Base-by-base conservation (phyloP, 2,888 invertebrate genomes). In the Pseudolycoriella hygida region DNA sequence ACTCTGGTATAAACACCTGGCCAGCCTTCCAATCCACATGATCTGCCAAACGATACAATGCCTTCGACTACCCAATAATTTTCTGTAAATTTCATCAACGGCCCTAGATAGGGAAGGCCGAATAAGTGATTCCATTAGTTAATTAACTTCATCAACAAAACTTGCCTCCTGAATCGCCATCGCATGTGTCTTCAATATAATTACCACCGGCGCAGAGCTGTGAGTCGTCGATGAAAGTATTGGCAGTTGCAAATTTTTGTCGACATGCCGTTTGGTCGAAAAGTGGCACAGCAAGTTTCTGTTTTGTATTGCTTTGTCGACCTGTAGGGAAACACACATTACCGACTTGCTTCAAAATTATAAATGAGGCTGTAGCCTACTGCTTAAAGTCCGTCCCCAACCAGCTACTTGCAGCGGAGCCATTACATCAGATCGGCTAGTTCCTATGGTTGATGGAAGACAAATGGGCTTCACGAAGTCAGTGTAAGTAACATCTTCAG, bases 161-260 rank as follows among this genome's bases (percentile, higher is more conserved):
- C 25, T 25, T 4, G 8, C 25, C 83, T 2, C 85, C 84, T 0
- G 82, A 82, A 53, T 84, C 84, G 0, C 84, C 84, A 39, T 67
- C 69, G 53, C 85, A 86, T 1, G 82, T 76, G 54, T 85, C 85
- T 52, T 76, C 68, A 0, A 72, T 70, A 46, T 64, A 70, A 4
- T 66, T 64, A 1, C 84, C 80, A 2, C 84, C 84, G 5, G 80
- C 80, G 53, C 83, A 84, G 1, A 83, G 52, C 55, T 80, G 78
- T 6, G 60, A 62, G 0, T 67, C 60, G 1, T 59, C 60, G 4
- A 74, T 55, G 34, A 14, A 34, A 5, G n/a, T 14, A 12, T 34
- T 34, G 5, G 15, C 12, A 14, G 34, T 34, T 34, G 12, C 34
- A 46, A 60, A 62, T 50, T 60, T 59, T 4, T 49, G 42, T 1